Base-by-base conservation (phyloP, 2,797 vertebrate genomes). In the Microctenopoma lineatum region DNA sequence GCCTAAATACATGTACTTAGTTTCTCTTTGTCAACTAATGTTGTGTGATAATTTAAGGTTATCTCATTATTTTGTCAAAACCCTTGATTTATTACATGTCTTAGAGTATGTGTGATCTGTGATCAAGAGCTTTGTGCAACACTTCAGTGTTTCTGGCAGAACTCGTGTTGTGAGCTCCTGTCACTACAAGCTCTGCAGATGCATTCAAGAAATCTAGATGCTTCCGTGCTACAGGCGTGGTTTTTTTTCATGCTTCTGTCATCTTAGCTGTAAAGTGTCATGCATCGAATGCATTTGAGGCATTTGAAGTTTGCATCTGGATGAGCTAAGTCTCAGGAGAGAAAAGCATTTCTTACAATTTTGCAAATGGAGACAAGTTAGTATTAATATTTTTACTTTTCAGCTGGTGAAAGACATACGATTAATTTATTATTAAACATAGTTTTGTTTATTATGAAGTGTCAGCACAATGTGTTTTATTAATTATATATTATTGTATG, bases 291-390 rank as follows among this genome's bases (percentile, higher is more conserved):
- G 15, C 50, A 51, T 75, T 55, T 38, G 4, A 15, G n/a, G 25
- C 41, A 52, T 48, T 79, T 16, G 29, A 34, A 0, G 10, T 61
- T 77, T 54, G 57, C 70, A 29, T 46, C 4, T 6, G 0, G 59
- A 56, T n/a, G 58, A 60, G 36, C 32, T 55, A 8, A 61, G 52
- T 32, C 41, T 15, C 36, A 14, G 27, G 34, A 61, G 21, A 45
- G 32, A 48, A 29, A 29, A 3, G 3, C 2, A 15, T 38, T 53
- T 60, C 45, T 61, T 66, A 2, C 0, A 42, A 26, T 15, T 42
- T 61, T 56, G 73, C 16, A 61, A 56, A 51, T 38, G 16, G 66
- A 80, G 15, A 84, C 66, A 85, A 89, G 87, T 87, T 48, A 86
- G 88, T 90, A 86, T 21, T 14, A 15, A 14, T 15, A 2, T 68